Conservation (phyloP, 2,113 vertebrate genomes). For the Anarrhichthys ocellatus region DNA sequence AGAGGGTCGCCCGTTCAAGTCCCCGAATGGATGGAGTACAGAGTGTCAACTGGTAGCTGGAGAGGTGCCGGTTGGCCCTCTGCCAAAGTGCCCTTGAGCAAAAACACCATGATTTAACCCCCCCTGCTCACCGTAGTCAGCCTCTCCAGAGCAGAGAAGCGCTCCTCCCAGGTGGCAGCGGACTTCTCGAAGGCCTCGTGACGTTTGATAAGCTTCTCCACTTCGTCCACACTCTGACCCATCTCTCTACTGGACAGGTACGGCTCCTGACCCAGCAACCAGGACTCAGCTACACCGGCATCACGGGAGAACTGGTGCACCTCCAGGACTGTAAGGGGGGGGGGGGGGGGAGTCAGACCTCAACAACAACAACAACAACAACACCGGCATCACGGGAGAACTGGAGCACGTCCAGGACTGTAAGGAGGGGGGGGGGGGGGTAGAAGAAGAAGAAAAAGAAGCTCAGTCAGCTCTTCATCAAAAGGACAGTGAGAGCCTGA, state of each 20-base stretch:
- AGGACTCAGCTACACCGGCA: slow-evolving; percentile 95
- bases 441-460: too few species aligned
- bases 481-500: neutral
- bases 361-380: too few species aligned
- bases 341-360: neutral
- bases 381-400: too few species aligned
- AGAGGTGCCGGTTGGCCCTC: too few species aligned
- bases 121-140: slow-evolving; percentile 89
- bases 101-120: too few species aligned
- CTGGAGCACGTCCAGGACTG: slow-evolving; percentile 78
- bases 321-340: slow-evolving; percentile 88
- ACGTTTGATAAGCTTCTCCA: slow-evolving; percentile 96
- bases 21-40: too few species aligned
- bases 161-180: slow-evolving; percentile 96
- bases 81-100: too few species aligned
- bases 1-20: too few species aligned
- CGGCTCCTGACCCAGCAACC: slow-evolving; percentile 95
- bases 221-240: slow-evolving; percentile 95
- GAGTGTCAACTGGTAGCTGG: too few species aligned
- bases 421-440: neutral
- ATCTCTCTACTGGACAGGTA: slow-evolving; percentile 93
- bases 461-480: too few species aligned
- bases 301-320: slow-evolving; percentile 98
- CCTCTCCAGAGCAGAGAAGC: slow-evolving; percentile 94
- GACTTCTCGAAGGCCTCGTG: slow-evolving; percentile 98